A percentile compares a stretch with the other conserved stretches of the same genome.
Evolutionary conservation across 30 jellyfish, hydroid and myxozoan genomes (phyloP).

Genomic region (Pseudorhiza aurosa): DNA sequence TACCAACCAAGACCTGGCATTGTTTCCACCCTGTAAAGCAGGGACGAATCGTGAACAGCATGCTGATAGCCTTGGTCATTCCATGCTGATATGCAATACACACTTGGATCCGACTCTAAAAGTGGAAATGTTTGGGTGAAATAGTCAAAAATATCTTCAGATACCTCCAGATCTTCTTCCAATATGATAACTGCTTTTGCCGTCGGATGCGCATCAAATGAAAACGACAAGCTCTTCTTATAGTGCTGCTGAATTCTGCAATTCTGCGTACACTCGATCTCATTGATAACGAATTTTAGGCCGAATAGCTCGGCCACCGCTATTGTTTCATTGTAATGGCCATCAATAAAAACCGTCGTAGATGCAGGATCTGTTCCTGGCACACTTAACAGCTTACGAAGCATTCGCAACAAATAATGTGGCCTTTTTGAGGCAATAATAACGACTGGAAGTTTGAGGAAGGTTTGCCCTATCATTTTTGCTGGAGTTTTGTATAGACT

Average conservation of each 20-base stretch:
- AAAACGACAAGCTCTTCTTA: conserved; percentile 76
- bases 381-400: conserved; percentile 84
- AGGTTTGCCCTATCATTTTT: conserved; percentile 30
- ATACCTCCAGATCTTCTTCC: conserved; percentile 98
- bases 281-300: conserved; percentile 76
- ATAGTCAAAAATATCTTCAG: conserved; percentile 94
- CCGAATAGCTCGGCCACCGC: conserved; percentile 94
- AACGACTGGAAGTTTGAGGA: conserved; percentile 85
- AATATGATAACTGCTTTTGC: conserved; percentile 86
- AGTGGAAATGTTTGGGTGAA: conserved; percentile 90
- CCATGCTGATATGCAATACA: conserved; percentile 99
- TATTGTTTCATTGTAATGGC: conserved; percentile 79
- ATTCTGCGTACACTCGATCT: conserved; percentile 87
- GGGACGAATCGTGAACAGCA: conserved; percentile 88
- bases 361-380: conserved; percentile 92
- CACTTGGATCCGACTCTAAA: conserved; percentile 75
- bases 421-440: conserved; percentile 98
- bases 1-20: conserved; percentile 99
- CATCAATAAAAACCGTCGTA: conserved; percentile 91
- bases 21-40: conserved; percentile 94
- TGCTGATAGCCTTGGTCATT: conserved; percentile 99
- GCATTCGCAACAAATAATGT: conserved; percentile 82
- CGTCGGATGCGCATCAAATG: conserved; percentile 88
- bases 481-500: conserved; percentile 64
- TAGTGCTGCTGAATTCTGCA: conserved; percentile 99